These are phyloP conservation scores for Fundulus diaphanus DNA, from an alignment of 2,797 vertebrate genomes.

Conservation along the genomic window DNA sequence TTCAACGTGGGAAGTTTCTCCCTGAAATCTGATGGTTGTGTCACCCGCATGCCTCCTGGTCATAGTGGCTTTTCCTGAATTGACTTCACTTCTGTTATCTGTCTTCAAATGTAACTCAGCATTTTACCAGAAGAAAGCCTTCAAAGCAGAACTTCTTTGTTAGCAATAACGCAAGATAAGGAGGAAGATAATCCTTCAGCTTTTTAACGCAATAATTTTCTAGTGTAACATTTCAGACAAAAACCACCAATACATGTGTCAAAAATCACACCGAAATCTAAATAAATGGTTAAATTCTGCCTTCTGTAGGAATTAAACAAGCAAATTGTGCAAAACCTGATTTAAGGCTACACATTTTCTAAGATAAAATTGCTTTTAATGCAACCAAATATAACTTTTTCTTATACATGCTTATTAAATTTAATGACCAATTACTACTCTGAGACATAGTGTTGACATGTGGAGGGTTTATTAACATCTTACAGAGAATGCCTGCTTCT, in stretches of 20 bases:
- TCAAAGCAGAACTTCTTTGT: neutral
- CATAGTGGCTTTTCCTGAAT: slow-evolving; percentile 68
- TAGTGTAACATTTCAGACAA: neutral
- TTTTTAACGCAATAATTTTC: neutral
- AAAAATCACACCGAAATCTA: neutral
- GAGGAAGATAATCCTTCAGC: neutral
- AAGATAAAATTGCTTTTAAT: too few relatives aligned
- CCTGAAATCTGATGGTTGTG: slow-evolving; percentile 22
- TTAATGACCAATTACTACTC: too few relatives aligned
- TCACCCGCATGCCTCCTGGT: slow-evolving; percentile 48
- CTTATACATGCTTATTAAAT: too few relatives aligned
- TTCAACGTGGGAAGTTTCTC: slow-evolving; percentile 3
- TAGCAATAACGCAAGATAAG: neutral
- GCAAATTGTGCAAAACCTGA: too few relatives aligned
- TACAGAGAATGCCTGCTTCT: too few relatives aligned
- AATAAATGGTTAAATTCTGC: too few relatives aligned
- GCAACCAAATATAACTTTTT: too few relatives aligned
- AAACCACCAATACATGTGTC: neutral
- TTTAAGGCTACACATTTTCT: too few relatives aligned
- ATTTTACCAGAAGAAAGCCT: neutral
- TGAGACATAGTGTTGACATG: too few relatives aligned
- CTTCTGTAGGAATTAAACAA: too few relatives aligned
- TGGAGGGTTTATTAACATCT: too few relatives aligned
- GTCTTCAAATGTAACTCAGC: neutral
- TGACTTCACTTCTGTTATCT: slow-evolving; percentile 17